Evolutionary conservation across 2,888 invertebrate species (phyloP), one percentile per base, ranked within the genome.

Genomic region (Acanthoscelides obtectus): DNA sequence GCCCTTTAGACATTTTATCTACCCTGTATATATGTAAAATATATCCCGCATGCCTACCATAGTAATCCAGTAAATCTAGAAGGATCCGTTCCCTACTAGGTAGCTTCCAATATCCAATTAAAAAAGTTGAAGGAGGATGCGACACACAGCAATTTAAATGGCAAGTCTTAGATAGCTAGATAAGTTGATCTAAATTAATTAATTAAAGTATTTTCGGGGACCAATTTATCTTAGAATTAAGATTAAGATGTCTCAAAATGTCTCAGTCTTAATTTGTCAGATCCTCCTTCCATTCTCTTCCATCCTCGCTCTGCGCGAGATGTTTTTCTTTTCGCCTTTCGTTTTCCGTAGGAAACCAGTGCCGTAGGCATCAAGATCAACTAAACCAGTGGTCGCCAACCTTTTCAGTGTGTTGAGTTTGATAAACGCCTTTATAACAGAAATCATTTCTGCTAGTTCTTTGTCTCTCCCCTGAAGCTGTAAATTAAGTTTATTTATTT

Each of bases 161-260:
- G 81, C 79, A 79, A 79, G 80, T 79, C 81, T 79, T 80, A 81
- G 80, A 80, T 80, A 78, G 77, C 79, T 77, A 79, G 83, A 83
- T 83, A 82, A 81, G 79, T 84, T 85, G 85, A 85, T 85, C 85
- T 83, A 84, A 85, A 85, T 85, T 85, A 85, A 85, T 85, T 84
- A 84, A 77, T 75, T 75, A 77, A 85, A 85, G 85, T 85, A 85
- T 85, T 84, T 83, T 83, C 83, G 81, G 71, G 80, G 81, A 82
- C 84, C 84, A 85, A 85, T 85, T 85, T 85, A 85, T 85, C 85
- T 85, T 84, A 83, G 85, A 84, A 84, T 84, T 84, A 85, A 85
- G 85, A 85, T 84, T 84, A 84, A 83, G 84, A 83, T 80, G 84
- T 83, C 83, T 83, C 83, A 82, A 84, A 83, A 83, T 80, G 84